Evolutionary conservation across 2,113 vertebrate genomes (phyloP).

Genomic region (Zapus hudsonius): DNA sequence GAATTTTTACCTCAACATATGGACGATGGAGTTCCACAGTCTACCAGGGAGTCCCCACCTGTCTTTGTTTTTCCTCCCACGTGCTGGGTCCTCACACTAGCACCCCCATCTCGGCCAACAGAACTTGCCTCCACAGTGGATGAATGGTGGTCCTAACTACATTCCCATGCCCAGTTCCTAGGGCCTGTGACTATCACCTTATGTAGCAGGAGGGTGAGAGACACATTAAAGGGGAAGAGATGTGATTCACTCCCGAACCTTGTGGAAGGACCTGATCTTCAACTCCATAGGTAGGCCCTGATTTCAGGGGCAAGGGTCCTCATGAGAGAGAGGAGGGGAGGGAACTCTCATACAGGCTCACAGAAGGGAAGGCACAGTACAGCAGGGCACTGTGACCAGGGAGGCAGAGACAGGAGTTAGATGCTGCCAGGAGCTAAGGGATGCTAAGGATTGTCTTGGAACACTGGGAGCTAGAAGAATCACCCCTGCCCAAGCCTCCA

Average conservation of each 20-base stretch:
- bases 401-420: background rate
- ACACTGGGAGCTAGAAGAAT: background rate
- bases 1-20: background rate
- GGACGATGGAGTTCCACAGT: rapidly evolving
- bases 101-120: background rate
- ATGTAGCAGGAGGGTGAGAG: background rate
- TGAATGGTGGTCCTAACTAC: background rate
- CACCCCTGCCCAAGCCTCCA: background rate
- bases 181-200: background rate
- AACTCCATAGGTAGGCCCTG: background rate
- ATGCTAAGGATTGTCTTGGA: background rate
- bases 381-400: rapidly evolving
- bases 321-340: background rate
- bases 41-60: background rate
- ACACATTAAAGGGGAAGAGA: background rate
- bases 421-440: background rate
- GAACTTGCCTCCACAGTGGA: background rate
- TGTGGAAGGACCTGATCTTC: background rate
- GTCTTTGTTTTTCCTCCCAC: background rate
- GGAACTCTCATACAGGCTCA: background rate
- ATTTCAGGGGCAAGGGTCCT: background rate
- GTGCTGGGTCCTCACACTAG: background rate
- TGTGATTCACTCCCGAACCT: background rate
- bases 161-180: background rate
- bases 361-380: background rate